A percentile compares a stretch with the other conserved stretches of the same genome.
These are phyloP conservation scores for Cosmia trapezina DNA, from an alignment of 2,888 invertebrate genomes.

Conservation along the genomic window DNA sequence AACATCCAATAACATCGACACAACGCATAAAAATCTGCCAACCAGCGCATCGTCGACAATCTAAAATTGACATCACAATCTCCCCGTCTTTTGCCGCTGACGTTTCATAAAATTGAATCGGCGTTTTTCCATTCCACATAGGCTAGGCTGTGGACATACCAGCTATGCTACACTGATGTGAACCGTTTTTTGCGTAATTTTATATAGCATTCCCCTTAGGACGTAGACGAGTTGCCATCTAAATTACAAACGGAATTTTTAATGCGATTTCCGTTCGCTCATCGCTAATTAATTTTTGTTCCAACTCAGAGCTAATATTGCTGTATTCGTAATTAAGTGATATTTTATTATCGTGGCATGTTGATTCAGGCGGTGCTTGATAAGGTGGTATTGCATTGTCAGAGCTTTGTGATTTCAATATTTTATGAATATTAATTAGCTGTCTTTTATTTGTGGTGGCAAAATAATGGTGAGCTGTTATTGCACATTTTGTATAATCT, in stretches of 20 bases:
- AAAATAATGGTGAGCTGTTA: neutral
- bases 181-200: slow-evolving; percentile 58
- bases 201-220: slow-evolving; percentile 48
- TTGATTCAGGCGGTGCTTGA: slow-evolving; percentile 24
- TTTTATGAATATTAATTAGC: slow-evolving; percentile 37
- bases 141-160: slow-evolving; percentile 37
- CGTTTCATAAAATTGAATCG: slow-evolving; percentile 52
- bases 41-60: slow-evolving; percentile 25
- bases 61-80: slow-evolving; percentile 31
- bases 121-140: slow-evolving; percentile 50
- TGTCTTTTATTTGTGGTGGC: slow-evolving; percentile 6
- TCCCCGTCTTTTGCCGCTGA: slow-evolving; percentile 35
- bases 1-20: neutral
- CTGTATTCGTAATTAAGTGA: slow-evolving; percentile 9
- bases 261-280: slow-evolving; percentile 37
- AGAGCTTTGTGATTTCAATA: slow-evolving; percentile 25
- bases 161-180: slow-evolving; percentile 42
- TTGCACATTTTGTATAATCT: slow-evolving; percentile 10
- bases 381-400: slow-evolving; percentile 8
- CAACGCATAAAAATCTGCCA: slow-evolving; percentile 27
- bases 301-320: slow-evolving; percentile 6
- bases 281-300: slow-evolving; percentile 41
- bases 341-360: slow-evolving; percentile 20
- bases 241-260: slow-evolving; percentile 68
- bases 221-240: slow-evolving; percentile 51